Evolutionary conservation across 2,888 invertebrate species (phyloP), one percentile per base, ranked within the genome.

Genomic region (Drosophila fungiperda): DNA sequence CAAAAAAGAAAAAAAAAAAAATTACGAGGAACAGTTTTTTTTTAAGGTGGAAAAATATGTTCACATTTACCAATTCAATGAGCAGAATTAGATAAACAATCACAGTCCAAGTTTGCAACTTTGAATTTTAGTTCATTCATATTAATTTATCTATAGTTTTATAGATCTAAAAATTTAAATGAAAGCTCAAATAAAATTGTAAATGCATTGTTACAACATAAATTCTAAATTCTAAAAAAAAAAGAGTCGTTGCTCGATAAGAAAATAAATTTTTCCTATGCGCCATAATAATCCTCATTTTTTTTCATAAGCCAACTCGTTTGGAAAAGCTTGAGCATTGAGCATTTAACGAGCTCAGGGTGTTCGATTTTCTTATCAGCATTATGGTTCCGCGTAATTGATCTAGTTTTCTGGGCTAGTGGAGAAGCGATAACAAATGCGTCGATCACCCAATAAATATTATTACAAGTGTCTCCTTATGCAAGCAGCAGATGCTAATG

Each of bases 401-500:
- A 87, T 86, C 86, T 75, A 87, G 66, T 87, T 83, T 66, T 36
- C 29, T 55, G 57, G 29, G 35, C 36, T 49, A n/a, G 33, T 38
- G 53, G 29, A 26, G 32, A 54, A 62, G 50, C 42, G 49, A 50
- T 49, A 36, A 45, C 32, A 48, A 55, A 52, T n/a, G 53, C 29
- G 59, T 17, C 62, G 52, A 55, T 42, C 38, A 33, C 15, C 60
- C 68, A 67, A 80, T 83, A 84, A 84, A 86, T 84, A 83, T 84
- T 86, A 74, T 69, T 72, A 71, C 80, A 84, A 79, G 68, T 81
- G 79, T 42, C 57, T 42, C 32, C 55, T 75, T 70, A 74, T 74
- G 65, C 75, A 69, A 63, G 54, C 72, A 81, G 83, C 69, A 79
- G 81, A 81, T 83, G 86, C 78, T 78, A 78, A 78, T 84, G 82